Evolutionary conservation across 2,113 vertebrate genomes (phyloP).

Genomic region (Electrona antarctica): DNA sequence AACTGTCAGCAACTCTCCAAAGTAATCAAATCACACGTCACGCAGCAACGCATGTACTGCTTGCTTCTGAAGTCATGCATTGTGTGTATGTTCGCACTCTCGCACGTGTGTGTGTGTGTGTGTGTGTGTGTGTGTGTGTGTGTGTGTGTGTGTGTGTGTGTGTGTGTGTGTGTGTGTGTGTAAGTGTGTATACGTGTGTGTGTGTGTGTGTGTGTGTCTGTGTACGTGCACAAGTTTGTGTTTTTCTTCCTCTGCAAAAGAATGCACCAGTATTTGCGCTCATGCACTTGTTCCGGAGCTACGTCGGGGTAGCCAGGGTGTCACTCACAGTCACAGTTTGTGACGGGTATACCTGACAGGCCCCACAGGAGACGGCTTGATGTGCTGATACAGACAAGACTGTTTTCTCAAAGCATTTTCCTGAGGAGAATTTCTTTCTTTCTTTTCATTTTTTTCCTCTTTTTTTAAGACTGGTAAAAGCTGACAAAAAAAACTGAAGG

Average conservation of each 20-base stretch:
- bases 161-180: not conserved
- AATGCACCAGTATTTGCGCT: too few species aligned
- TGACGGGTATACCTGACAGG: conserved; percentile 67
- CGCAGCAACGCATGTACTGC: conserved; percentile 27
- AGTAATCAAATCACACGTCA: conserved; percentile 67
- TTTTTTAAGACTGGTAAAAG: not conserved
- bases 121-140: conserved; percentile 20
- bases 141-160: not conserved
- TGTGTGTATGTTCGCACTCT: conserved; percentile 42
- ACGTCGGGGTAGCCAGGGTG: conserved; percentile 52
- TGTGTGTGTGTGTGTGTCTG: conserved; percentile 15
- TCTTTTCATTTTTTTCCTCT: too few species aligned
- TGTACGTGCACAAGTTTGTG: not conserved
- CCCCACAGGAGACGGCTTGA: conserved; percentile 62
- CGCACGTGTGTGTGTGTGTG: conserved; percentile 6
- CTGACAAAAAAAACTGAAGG: not conserved
- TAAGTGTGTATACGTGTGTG: not conserved
- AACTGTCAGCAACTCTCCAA: conserved; percentile 70
- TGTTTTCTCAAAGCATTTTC: conserved; percentile 41
- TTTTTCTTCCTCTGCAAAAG: too few species aligned
- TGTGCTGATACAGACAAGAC: conserved; percentile 71
- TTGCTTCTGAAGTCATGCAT: conserved; percentile 46
- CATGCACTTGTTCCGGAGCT: conserved; percentile 7
- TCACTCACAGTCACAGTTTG: conserved; percentile 65
- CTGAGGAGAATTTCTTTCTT: not conserved